Base-by-base conservation (phyloP, 2,888 invertebrate genomes). In the Sepiola atlantica region DNA sequence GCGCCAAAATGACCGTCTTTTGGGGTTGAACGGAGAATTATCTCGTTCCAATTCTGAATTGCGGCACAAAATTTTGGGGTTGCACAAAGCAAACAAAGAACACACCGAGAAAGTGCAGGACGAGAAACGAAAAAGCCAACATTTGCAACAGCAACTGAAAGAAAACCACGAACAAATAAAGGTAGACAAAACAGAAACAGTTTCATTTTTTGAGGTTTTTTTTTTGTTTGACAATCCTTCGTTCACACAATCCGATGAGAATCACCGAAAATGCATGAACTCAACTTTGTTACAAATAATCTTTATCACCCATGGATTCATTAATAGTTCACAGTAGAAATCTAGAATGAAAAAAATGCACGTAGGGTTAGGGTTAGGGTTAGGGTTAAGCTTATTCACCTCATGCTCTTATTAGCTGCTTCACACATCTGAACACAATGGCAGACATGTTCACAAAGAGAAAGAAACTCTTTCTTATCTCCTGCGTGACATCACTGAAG, bases 1-100 rank as follows among this genome's bases (percentile, higher is more conserved):
- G 94, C 96, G 96, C 92, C 96, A 96, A 94, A 96, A 96, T 95
- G 97, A 97, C 91, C 96, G 95, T 92, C 94, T 96, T 61, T 95
- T 96, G 21, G 95, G 95, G 14, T 95, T 96, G 55, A 97, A 97
- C 94, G 96, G 96, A 95, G 97, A 97, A 35, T 94, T 97, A 93
- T 96, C 96, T 93, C 96, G 96, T 90, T 95, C 96, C 0, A 97
- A 97, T 95, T 96, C 96, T 24, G 97, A 97, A 77, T 95, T 97
- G 92, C 96, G 97, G 14, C 97, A 97, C 94, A 96, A 96, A 93
- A 94, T 96, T 24, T 94, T 96, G 0, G 97, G 97, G 57, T 95
- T 95, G 45, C 97, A 97, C 45, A 95, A 94, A 12, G 77, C 94
- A 24, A 94, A n/a, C 77, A 77, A 77, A 32, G 77, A 77, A 77